Base-by-base conservation (phyloP, 2,113 vertebrate species). In the Myrmecophaga tridactyla region DNA sequence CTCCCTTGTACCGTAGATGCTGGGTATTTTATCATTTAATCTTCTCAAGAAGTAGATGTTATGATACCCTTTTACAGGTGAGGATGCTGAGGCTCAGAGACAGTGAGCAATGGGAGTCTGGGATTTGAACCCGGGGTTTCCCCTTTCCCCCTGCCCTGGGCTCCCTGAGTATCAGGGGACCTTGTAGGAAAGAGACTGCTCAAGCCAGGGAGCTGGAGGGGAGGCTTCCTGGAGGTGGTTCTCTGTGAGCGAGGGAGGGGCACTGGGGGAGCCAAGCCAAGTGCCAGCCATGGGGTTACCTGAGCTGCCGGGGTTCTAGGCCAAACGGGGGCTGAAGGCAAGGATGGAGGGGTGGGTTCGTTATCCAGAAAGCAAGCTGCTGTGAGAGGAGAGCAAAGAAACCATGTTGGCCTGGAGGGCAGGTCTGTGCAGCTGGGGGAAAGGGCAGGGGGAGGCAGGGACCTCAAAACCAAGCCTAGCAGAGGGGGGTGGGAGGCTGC, bases 151-250 rank as follows among this genome's bases (percentile, higher is more conserved):
- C 8, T 58, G 46, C 58, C 15, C 17, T 41, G 82, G 58, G n/a
- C 53, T 58, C 9, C 58, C 43, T 6, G 23, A 9, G 14, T 56
- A 10, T 86, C 75, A 82, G 43, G 60, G n/a, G 15, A 14, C 70
- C 39, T 29, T 13, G 17, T 0, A 39, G 51, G n/a, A 3, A 18
- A 9, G 53, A 72, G 48, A 34, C 4, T 11, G 31, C 21, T 43
- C 63, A 25, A 70, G 18, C 43, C 17, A 1, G 39, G 23, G 39
- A 63, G 43, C 43, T 5, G n/a, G n/a, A n/a, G n/a, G 0, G 39
- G 46, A 39, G 14, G 36, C 65, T 58, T n/a, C 41, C 62, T 25
- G 10, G 29, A 36, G 60, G 25, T 4, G 12, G 9, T 58, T 51
- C 25, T 51, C 48, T 58, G 63, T 41, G 4, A 4, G 43, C 91